Base-by-base conservation (phyloP, 2,113 vertebrate genomes). In the Leuciscus idus region DNA sequence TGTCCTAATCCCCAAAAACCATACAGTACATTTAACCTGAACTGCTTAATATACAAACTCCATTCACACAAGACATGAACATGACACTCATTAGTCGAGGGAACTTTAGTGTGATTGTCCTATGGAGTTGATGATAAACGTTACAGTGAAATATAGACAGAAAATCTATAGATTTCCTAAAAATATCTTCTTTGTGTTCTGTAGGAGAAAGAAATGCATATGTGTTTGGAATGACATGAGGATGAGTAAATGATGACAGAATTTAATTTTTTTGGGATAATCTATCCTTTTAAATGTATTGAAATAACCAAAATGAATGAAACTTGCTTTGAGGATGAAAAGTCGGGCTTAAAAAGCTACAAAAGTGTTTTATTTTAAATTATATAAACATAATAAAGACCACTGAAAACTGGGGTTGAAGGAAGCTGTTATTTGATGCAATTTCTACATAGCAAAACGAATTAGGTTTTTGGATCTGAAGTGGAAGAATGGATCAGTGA, bases 401-500 rank as follows among this genome's bases (percentile, higher is more conserved):
- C 19, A 6, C 62, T 48, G 43, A 39, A 39, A 21, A 39, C 39
- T 74, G 43, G 43, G 21, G 21, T 23, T 78, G 28, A 80, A 30
- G 61, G 1, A 50, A 5, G 13, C 61, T 52, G 19, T 57, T 33
- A 83, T 39, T 50, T 83, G 10, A 13, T 36, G 19, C 50, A 39
- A 28, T 17, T 48, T 43, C 28, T 15, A 30, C 0, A 10, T 26
- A 43, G 30, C 21, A 17, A 83, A 83, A 57, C 1, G 1, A 33
- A 83, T 83, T 30, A 23, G 46, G 39, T 30, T 17, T 23, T 36
- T 36, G 21, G 48, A 39, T 36, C 19, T 83, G 21, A 36, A 36
- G 46, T 79, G 55, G 55, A 36, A 80, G 33, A 61, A 57, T 57
- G 19, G 23, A 19, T 72, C 66, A 26, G 50, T 72, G 48, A 83